Conservation (phyloP, 2,888 invertebrate genomes). For the Eledone cirrhosa region DNA sequence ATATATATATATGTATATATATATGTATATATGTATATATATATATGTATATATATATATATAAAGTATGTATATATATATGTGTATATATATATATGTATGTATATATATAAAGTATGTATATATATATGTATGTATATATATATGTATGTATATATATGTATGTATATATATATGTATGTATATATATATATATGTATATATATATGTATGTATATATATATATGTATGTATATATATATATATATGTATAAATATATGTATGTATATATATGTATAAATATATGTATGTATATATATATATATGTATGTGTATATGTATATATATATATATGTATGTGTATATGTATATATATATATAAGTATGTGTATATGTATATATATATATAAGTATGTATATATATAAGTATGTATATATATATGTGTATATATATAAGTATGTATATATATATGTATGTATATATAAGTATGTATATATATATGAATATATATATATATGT, state of each 20-base stretch:
- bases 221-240: background rate
- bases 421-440: constrained; percentile 20
- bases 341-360: constrained; percentile 21
- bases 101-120: background rate
- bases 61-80: background rate
- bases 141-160: constrained; percentile 8
- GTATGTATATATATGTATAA: constrained; percentile 7
- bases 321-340: constrained; percentile 19
- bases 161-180: constrained; percentile 1
- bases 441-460: constrained; percentile 21
- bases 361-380: constrained; percentile 1
- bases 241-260: background rate
- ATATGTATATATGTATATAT: background rate
- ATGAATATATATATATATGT: constrained; percentile 21
- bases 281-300: constrained; percentile 16
- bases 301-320: constrained; percentile 15
- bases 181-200: constrained; percentile 5
- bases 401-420: background rate
- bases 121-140: constrained; percentile 13
- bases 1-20: background rate
- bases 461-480: constrained; percentile 30
- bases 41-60: background rate
- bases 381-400: background rate
- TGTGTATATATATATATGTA: background rate
- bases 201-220: constrained; percentile 7